phyloP scores from a whole-genome alignment of 2,888 invertebrate species.

The Acleris holmiana region DNA sequence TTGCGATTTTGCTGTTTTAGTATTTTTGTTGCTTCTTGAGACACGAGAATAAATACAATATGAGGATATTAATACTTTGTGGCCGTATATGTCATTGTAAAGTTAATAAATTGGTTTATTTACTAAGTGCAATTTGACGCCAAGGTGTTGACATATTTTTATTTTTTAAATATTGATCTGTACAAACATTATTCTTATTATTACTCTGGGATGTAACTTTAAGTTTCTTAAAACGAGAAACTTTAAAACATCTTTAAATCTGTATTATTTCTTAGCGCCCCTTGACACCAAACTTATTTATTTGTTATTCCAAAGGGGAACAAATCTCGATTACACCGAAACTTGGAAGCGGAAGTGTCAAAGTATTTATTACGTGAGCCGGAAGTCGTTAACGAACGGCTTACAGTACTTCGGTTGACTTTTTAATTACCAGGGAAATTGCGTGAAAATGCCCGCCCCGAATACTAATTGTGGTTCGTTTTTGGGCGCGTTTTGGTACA shows the following conservation, averaged over 20 bases:
- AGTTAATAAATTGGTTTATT: too few relatives aligned
- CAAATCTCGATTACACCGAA: conserved; percentile 21
- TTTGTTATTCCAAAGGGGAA: conserved; percentile 25
- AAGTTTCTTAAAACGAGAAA: background rate
- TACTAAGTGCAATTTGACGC: too few relatives aligned
- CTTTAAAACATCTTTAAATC: background rate
- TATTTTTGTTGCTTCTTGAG: conserved; percentile 4
- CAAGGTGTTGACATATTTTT: too few relatives aligned
- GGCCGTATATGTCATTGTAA: too few relatives aligned
- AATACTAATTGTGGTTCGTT: conserved; percentile 63
- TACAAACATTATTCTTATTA: background rate
- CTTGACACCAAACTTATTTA: conserved; percentile 16
- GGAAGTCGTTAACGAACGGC: conserved; percentile 70
- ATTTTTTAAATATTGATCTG: too few relatives aligned
- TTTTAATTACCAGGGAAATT: conserved; percentile 80
- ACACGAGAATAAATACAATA: too few relatives aligned
- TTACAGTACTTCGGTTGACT: conserved; percentile 73
- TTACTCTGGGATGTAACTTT: background rate
- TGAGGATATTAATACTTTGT: too few relatives aligned
- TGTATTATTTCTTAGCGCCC: background rate
- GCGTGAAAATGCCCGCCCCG: conserved; percentile 73
- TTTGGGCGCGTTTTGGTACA: conserved; percentile 39
- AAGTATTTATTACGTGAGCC: conserved; percentile 49
- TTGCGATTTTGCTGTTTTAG: conserved; percentile 2
- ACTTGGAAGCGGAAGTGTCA: conserved; percentile 34